Evolutionary conservation across 1,140 invertebrate genomes (phyloP).

Genomic region (Calycopis cecrops): DNA sequence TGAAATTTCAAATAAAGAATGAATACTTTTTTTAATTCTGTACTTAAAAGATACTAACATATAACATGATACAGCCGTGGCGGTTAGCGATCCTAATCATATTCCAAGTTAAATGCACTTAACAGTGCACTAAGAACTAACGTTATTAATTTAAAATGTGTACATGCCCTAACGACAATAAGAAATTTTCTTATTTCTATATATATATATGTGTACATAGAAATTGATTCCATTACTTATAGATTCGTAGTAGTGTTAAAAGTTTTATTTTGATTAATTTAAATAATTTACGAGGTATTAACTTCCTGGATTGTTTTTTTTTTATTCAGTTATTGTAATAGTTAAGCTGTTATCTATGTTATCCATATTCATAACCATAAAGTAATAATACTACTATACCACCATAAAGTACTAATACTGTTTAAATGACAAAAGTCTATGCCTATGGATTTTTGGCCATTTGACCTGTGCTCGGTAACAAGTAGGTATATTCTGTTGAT

Average conservation of each 20-base stretch:
- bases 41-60: not conserved
- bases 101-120: conserved; percentile 3
- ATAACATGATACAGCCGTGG: not conserved
- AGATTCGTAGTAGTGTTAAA: not conserved
- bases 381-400: too few species aligned
- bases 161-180: conserved; percentile 10
- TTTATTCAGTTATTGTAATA: too few species aligned
- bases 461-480: not conserved
- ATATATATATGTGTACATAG: conserved; percentile 7
- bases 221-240: conserved; percentile 7
- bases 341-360: too few species aligned
- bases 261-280: too few species aligned
- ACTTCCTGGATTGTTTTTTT: too few species aligned
- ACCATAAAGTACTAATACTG: too few species aligned
- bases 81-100: conserved; percentile 1
- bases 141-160: conserved; percentile 1
- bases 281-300: too few species aligned
- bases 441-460: not conserved
- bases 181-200: not conserved
- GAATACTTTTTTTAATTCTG: not conserved
- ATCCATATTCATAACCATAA: too few species aligned
- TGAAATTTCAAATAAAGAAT: too few species aligned
- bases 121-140: not conserved
- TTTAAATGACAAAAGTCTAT: not conserved
- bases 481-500: conserved; percentile 1